Base-by-base conservation (phyloP, 2,888 invertebrate species). In the Melikaiella ostensackeni region DNA sequence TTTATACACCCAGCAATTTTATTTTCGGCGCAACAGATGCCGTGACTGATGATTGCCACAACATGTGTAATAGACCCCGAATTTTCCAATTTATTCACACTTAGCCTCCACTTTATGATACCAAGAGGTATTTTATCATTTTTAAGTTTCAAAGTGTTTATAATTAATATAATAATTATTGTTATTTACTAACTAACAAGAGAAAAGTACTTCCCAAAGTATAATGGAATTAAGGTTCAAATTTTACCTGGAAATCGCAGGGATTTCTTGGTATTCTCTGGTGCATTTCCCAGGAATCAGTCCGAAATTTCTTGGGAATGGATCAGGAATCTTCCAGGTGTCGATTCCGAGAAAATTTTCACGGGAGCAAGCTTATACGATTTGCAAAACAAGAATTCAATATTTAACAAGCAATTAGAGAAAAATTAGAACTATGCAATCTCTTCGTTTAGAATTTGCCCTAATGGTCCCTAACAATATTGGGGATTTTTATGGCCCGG, bases 1-100 rank as follows among this genome's bases (percentile, higher is more conserved):
- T 70, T 70, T 19, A 70, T 70, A 70, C 24, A 33, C n/a, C 27
- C 16, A 64, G 64, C 42, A 64, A 50, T 70, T 70, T 70, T 70
- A 46, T 42, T 50, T 50, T 55, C 7, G n/a, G n/a, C 33, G 30
- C 30, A 19, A 70, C 70, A 55, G 70, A 70, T 70, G 70, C 70
- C 70, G 33, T 70, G 70, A 55, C 46, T 7, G 50, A 55, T 33
- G 11, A 30, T 70, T 70, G 50, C 27, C 50, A 70, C 70, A 70
- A 70, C 70, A 70, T 33, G 30, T 70, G 46, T 70, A 46, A 70
- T 70, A 50, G 2, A 33, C 5, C 38, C 2, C 35, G 13, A 64
- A 64, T 42, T 42, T 38, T 19, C 42, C 16, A 64, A 24, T 59
- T 59, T 59, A 59, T 3, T 55, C 8, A n/a, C 50, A 19, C n/a